Percentiles rank a stretch among this genome's conserved stretches.
Evolutionary conservation across 2,888 invertebrate genomes (phyloP).

Genomic region (Nomada fabriciana): DNA sequence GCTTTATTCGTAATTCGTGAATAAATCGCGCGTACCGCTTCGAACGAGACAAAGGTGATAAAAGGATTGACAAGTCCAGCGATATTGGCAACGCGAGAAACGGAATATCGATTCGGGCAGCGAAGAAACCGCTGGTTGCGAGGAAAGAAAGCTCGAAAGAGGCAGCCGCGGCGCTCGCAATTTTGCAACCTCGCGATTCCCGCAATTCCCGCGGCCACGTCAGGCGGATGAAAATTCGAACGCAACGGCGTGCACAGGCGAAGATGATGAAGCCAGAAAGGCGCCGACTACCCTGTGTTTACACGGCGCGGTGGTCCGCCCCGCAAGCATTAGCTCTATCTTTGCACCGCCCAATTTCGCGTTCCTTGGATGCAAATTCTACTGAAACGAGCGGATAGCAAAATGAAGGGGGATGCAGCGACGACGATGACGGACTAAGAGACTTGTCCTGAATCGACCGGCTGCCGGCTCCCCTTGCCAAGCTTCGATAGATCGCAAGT

Average conservation of each 20-base stretch:
- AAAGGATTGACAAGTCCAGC: too few relatives aligned
- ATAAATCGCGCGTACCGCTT: too few relatives aligned
- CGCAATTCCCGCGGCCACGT: slow-evolving; percentile 29
- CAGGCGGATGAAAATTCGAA: slow-evolving; percentile 69
- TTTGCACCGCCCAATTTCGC: slow-evolving; percentile 77
- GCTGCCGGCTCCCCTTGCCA: background rate
- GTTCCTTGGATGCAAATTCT: slow-evolving; percentile 80
- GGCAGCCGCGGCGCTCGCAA: slow-evolving; percentile 12
- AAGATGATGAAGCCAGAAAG: slow-evolving; percentile 75
- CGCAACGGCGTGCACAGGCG: slow-evolving; percentile 51
- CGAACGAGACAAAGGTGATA: too few relatives aligned
- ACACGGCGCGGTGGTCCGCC: slow-evolving; percentile 73
- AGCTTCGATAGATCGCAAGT: background rate
- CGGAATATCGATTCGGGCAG: too few relatives aligned
- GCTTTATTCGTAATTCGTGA: too few relatives aligned
- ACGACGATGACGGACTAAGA: slow-evolving; percentile 59
- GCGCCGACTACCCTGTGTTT: slow-evolving; percentile 81
- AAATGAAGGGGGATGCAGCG: slow-evolving; percentile 72
- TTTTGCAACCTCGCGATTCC: slow-evolving; percentile 32
- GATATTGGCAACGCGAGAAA: too few relatives aligned
- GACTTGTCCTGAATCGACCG: slow-evolving; percentile 19
- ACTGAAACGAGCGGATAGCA: slow-evolving; percentile 77
- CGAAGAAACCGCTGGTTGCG: background rate
- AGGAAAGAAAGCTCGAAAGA: slow-evolving; percentile 15
- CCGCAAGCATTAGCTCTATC: slow-evolving; percentile 77